Percentiles rank a stretch among this genome's conserved stretches.
Evolutionary conservation across 2,888 invertebrate genomes (phyloP).

Genomic region (Coelinius sp.): DNA sequence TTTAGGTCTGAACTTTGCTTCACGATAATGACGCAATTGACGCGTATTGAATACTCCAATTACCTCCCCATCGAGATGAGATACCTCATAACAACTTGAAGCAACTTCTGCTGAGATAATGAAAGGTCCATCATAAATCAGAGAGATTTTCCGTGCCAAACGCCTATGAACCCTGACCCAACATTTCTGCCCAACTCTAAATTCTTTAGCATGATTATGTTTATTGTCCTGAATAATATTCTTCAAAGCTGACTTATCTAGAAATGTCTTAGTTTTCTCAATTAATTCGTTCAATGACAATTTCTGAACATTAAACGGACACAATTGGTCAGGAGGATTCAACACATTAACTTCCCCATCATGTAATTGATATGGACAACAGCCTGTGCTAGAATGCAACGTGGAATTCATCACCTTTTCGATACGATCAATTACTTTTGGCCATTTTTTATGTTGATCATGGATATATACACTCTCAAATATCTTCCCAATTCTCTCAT

Average conservation of each 20-base stretch:
- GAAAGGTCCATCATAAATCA: neutral
- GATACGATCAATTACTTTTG: neutral
- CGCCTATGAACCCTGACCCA: neutral
- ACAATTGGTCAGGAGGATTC: neutral
- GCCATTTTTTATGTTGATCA: neutral
- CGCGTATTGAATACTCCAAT: too few relatives aligned
- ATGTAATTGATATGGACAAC: neutral
- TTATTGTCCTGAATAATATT: neutral
- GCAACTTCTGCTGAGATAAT: neutral
- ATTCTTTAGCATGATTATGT: neutral
- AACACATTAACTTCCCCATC: neutral
- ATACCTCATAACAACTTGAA: neutral
- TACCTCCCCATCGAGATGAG: neutral
- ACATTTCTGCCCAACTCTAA: neutral
- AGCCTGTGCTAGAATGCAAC: neutral
- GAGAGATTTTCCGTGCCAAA: neutral
- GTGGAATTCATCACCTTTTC: neutral
- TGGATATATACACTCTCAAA: neutral
- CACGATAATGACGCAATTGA: too few relatives aligned
- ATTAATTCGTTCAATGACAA: neutral
- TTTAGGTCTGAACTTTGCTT: too few relatives aligned
- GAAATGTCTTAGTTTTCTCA: neutral
- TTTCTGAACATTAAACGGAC: neutral
- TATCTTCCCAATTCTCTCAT: constrained; percentile 5
- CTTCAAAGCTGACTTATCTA: neutral